Base-by-base conservation (phyloP, 2,888 invertebrate genomes). In the Leptinotarsa tumamoca region DNA sequence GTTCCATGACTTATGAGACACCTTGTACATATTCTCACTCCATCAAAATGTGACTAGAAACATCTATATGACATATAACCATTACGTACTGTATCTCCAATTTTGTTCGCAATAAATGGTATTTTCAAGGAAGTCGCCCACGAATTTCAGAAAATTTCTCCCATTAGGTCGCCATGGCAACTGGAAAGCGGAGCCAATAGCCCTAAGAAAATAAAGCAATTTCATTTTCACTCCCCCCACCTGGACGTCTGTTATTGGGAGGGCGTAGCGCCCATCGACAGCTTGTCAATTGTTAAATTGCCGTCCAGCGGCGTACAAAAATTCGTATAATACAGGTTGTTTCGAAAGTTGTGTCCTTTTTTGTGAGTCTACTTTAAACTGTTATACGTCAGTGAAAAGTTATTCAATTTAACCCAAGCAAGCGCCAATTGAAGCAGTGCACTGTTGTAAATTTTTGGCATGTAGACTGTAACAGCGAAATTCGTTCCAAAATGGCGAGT, bases 121-220 rank as follows among this genome's bases (percentile, higher is more conserved):
- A 54, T 58, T 23, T 5, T 21, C 23, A 58, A 50, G 52, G 17
- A 67, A 51, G 17, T 56, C 23, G 14, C 67, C 52, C 13, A 13
- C 63, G 63, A 33, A 33, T 63, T n/a, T 17, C 54, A 21, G 54
- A 70, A 67, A 74, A 68, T 69, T 68, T 67, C 70, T 72, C 76
- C 67, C 61, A 50, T 75, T 69, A 27, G 71, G 23, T 77, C 68
- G 27, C 75, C 73, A 77, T 75, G 68, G 77, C 68, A 70, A 77
- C 79, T 69, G 68, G 74, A 77, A 76, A 76, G 71, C 73, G 63
- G 71, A 77, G 76, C 75, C 75, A 76, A 74, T 79, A 71, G 75
- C 75, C 76, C 73, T 69, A 68, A 79, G 76, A 79, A 78, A 78
- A 78, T 76, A 74, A 74, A 74, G 74, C 67, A 74, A 74, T 76